Base-by-base conservation (phyloP, 1,140 invertebrate genomes). In the Musca vetustissima region DNA sequence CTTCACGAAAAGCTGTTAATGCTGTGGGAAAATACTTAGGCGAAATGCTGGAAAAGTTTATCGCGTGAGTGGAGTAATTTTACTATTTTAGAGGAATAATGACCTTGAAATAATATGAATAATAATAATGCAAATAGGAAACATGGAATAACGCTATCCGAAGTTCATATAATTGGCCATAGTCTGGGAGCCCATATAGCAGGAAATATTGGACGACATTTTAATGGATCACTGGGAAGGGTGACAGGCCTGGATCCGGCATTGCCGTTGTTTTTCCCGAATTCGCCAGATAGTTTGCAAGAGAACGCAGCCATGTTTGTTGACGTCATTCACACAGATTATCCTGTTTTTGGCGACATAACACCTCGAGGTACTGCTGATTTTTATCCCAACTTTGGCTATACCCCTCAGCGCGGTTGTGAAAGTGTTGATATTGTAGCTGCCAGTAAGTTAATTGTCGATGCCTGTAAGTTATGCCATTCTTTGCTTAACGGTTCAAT, bases 321-420 rank as follows among this genome's bases (percentile, higher is more conserved):
- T 1, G 86, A 87, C 71, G 83, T 86, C 3, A 85, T 87, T 64
- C 86, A 88, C 73, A 87, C 86, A 0, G 86, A 87, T 64, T 85
- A 83, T 17, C 86, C 86, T 0, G 83, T 86, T 67, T 85, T 89
- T 68, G 89, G 88, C 0, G 87, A 86, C 59, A 79, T 81, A 19
- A 74, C 82, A 2, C 79, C 86, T 0, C 76, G 85, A 0, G 89
- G 88, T 1, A 85, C 85, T 1, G 84, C 85, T 2, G 89, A 90
- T 70, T 87, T 89, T 70, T 91, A 87, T 83, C 88, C 88, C 1
- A 89, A 89, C 75, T 87, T 86, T 65, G 86, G 87, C 0, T 78
- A 74, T 4, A 77, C 82, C 7, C 80, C 85, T 4, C 91, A 92
- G 74, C 90, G 89, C 0, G 91, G 91, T 6, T 91, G 90, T 66